phyloP scores from a whole-genome alignment of 2,113 vertebrate species.

The Phaethornis superciliosus region DNA sequence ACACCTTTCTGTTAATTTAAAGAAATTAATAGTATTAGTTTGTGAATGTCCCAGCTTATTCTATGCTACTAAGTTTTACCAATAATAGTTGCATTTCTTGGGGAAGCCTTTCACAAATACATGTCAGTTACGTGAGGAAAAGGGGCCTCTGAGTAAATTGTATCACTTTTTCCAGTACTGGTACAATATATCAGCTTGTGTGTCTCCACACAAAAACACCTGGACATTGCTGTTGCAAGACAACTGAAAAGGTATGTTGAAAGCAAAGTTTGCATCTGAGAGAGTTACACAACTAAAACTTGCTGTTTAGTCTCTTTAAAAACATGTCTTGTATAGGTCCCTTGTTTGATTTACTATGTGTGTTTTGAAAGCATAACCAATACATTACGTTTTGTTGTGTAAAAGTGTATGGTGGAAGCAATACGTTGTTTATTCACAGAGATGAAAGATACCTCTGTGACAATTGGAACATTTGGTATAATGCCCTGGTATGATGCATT shows the following conservation, averaged over 20 bases:
- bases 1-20: not conserved
- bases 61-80: not conserved
- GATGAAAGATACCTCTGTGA: not conserved
- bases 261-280: not conserved
- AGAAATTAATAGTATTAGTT: not conserved
- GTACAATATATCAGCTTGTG: rapidly evolving
- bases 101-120: not conserved
- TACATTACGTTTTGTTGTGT: not conserved
- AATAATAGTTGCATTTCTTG: not conserved
- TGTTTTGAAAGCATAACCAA: not conserved
- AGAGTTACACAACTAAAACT: not conserved
- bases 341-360: not conserved
- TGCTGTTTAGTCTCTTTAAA: not conserved
- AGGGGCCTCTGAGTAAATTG: not conserved
- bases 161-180: not conserved
- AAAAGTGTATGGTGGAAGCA: not conserved
- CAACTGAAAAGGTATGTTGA: not conserved
- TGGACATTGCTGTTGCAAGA: not conserved
- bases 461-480: not conserved
- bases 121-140: not conserved
- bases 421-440: not conserved
- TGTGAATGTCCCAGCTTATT: not conserved
- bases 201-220: not conserved
- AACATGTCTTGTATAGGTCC: not conserved
- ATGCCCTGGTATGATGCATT: not conserved